A percentile compares a stretch with the other conserved stretches of the same genome.
Evolutionary conservation across 92 coral and sea anemone genomes (phyloP).

Genomic region (Paragorgia papillata): DNA sequence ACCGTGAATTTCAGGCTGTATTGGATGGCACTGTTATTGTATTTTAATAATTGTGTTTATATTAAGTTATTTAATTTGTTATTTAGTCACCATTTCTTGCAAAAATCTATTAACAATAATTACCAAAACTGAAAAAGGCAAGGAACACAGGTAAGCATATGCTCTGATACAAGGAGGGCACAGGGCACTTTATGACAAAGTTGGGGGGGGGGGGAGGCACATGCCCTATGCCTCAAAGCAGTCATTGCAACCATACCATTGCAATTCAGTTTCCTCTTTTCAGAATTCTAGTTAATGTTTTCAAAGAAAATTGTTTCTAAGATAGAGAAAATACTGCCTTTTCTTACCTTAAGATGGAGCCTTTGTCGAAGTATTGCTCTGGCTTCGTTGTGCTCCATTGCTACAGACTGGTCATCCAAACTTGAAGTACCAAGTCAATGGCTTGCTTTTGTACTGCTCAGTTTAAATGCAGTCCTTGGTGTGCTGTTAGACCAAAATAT

Average conservation of each 20-base stretch:
- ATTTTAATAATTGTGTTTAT: too few species aligned
- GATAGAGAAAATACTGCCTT: too few species aligned
- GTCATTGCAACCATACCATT: not conserved
- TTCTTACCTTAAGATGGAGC: slow-evolving; percentile 47
- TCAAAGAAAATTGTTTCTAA: too few species aligned
- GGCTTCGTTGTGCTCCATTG: slow-evolving; percentile 74
- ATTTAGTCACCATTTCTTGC: slow-evolving; percentile 82
- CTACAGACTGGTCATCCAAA: slow-evolving; percentile 69
- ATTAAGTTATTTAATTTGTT: too few species aligned
- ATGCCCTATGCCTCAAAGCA: too few species aligned
- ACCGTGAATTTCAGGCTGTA: too few species aligned
- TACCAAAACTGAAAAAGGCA: slow-evolving; percentile 64
- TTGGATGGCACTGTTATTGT: too few species aligned
- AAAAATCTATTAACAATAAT: slow-evolving; percentile 79
- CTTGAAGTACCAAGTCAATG: slow-evolving; percentile 56
- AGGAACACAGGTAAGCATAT: slow-evolving; percentile 61
- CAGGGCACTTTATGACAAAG: too few species aligned
- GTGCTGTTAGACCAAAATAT: slow-evolving; percentile 57
- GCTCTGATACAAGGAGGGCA: too few species aligned
- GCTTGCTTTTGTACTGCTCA: slow-evolving; percentile 70
- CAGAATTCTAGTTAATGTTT: too few species aligned
- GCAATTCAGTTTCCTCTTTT: not conserved
- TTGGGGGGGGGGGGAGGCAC: too few species aligned
- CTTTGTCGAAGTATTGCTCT: slow-evolving; percentile 80
- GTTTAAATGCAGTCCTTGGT: slow-evolving; percentile 65